A percentile compares a stretch with the other conserved stretches of the same genome.
Conservation (phyloP, 2,797 vertebrate species). For the Brachyrhaphis roseni region DNA sequence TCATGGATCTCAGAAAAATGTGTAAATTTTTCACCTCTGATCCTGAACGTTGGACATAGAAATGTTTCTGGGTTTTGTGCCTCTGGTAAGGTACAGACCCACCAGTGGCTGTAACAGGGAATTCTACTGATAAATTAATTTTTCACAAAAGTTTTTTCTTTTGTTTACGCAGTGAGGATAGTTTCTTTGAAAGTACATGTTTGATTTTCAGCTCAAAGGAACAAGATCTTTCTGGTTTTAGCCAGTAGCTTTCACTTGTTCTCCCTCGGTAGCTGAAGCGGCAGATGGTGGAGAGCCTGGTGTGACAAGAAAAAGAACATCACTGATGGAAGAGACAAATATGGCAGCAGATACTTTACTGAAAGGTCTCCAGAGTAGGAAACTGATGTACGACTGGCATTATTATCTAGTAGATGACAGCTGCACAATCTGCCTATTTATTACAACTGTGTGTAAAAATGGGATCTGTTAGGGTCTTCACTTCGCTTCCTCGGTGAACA, state of each 20-base stretch:
- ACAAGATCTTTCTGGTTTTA: background rate
- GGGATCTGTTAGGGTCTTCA: background rate
- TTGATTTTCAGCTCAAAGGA: conserved; percentile 10
- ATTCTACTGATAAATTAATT: no score
- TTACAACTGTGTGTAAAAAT: background rate
- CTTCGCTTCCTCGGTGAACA: background rate
- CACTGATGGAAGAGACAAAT: conserved; percentile 10
- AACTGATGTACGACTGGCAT: background rate
- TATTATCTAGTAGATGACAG: background rate
- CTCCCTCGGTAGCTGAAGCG: conserved; percentile 1
- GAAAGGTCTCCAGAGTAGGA: conserved; percentile 4
- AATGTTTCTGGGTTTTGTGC: no score
- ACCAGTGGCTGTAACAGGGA: no score
- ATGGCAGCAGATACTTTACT: conserved; percentile 6
- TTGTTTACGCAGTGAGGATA: background rate
- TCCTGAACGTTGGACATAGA: no score
- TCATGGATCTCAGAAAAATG: no score
- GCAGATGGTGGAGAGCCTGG: conserved; percentile 20
- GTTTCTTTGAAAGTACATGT: background rate
- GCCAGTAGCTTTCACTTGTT: conserved; percentile 5
- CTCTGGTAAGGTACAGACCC: no score
- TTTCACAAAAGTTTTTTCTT: background rate
- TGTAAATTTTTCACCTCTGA: no score
- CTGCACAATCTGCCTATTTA: background rate
- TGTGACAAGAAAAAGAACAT: conserved; percentile 11